Base-by-base conservation (phyloP, 2,888 invertebrate species). In the Hirudinaria manillensis region DNA sequence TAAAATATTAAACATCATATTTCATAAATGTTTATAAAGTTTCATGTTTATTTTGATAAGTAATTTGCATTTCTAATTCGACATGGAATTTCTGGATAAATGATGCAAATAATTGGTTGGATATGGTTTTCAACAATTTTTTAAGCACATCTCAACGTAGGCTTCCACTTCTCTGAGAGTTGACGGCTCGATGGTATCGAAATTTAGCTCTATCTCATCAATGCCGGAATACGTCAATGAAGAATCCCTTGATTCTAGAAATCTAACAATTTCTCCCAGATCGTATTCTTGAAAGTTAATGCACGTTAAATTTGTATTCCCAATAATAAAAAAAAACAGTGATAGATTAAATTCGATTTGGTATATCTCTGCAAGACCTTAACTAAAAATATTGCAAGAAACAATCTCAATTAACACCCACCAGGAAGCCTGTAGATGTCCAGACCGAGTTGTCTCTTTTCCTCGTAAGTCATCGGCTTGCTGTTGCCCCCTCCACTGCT, bases 191-290 rank as follows among this genome's bases (percentile, higher is more conserved):
- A 99, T 87, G 56, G 97, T 98, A 88, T 99, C 99, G 87, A 99
- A 99, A 77, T 99, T 99, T 82, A 99, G 99, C 88, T 99, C 99
- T 81, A 99, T 98, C 88, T 99, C 99, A 86, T 99, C 99, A 36
- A 98, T 98, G 88, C 99, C 99, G 38, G 97, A 98, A 87, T 99
- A 98, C 83, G 77, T 79, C 24, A 79, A 88, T 80, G 95, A 95
- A 79, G 97, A 96, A 85, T 99, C 99, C 83, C 98, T 89, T 82
- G 93, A 93, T 87, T 99, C 97, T 84, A 99, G 99, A 83, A 99
- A 99, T 87, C 97, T 94, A 81, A 99, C 98, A 83, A 99, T 98
- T 83, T 94, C 90, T 78, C 98, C 97, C 82, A 99, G 89, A 87
- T 97, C 97, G 86, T 99, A 98, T 84, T 96, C 96, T 95, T 86